A percentile compares a stretch with the other conserved stretches of the same genome.
Evolutionary conservation across 2,888 invertebrate species (phyloP).

Genomic region (Cinara cedri): DNA sequence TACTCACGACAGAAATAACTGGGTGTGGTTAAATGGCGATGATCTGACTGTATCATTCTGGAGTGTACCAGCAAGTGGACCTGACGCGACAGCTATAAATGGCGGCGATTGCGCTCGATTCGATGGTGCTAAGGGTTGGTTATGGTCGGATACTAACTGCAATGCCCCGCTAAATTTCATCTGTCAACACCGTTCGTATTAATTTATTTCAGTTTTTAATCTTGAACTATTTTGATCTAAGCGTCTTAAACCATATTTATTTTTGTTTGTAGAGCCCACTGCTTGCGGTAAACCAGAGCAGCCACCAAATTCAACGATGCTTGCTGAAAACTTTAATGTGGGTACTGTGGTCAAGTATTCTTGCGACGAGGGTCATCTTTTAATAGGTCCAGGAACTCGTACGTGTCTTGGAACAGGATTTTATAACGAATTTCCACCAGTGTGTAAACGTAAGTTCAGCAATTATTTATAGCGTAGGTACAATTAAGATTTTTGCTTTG

Average conservation of each 20-base stretch:
- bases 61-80: slow-evolving; percentile 78
- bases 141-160: slow-evolving; percentile 93
- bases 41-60: slow-evolving; percentile 90
- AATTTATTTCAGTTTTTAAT: background rate
- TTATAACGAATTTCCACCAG: slow-evolving; percentile 91
- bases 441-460: slow-evolving; percentile 82
- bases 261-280: slow-evolving; percentile 74
- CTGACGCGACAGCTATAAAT: slow-evolving; percentile 29
- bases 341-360: slow-evolving; percentile 83
- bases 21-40: slow-evolving; percentile 90
- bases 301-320: slow-evolving; percentile 90
- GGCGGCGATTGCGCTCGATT: slow-evolving; percentile 86
- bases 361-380: slow-evolving; percentile 83
- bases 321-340: slow-evolving; percentile 77
- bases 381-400: slow-evolving; percentile 83
- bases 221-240: too few species aligned
- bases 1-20: slow-evolving; percentile 75
- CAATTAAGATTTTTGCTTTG: background rate
- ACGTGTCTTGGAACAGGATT: slow-evolving; percentile 90
- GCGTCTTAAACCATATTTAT: background rate
- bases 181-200: slow-evolving; percentile 87
- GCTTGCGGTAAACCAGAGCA: slow-evolving; percentile 91
- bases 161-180: slow-evolving; percentile 83
- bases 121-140: slow-evolving; percentile 92
- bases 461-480: background rate